Evolutionary conservation across 1,140 invertebrate species (phyloP).

Genomic region (Microplitis mediator): DNA sequence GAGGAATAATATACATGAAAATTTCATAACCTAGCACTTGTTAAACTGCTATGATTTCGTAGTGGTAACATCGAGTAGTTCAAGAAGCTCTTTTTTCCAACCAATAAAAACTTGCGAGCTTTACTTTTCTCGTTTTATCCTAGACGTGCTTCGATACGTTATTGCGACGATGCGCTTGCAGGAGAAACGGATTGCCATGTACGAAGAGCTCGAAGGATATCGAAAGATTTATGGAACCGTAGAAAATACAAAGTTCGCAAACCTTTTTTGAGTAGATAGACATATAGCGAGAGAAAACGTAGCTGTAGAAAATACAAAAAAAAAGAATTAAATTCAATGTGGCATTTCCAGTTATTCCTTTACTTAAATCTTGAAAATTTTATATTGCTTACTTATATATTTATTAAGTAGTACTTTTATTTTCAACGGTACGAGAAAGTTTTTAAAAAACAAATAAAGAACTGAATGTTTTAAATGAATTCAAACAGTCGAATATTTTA

Average conservation of each 20-base stretch:
- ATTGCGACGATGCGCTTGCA: conserved; percentile 15
- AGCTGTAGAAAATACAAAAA: neutral
- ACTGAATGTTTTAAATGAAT: no score
- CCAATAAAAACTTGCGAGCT: neutral
- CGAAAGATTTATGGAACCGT: conserved; percentile 22
- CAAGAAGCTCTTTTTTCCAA: neutral
- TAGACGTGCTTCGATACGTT: conserved; percentile 18
- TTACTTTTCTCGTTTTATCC: neutral
- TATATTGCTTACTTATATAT: no score
- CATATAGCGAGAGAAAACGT: neutral
- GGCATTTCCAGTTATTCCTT: conserved; percentile 24
- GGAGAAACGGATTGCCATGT: conserved; percentile 14
- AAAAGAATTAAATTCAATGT: conserved; percentile 2
- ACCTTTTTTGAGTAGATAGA: conserved; percentile 1
- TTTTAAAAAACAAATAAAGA: no score
- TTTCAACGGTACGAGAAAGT: no score
- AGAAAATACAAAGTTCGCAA: conserved; percentile 29
- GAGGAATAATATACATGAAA: no score
- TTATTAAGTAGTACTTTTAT: no score
- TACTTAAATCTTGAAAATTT: neutral
- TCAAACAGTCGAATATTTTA: no score
- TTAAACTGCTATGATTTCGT: no score
- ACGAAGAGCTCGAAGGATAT: conserved; percentile 19
- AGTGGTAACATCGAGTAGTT: neutral
- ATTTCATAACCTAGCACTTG: no score